Percentiles rank a stretch among this genome's conserved stretches.
phyloP scores from a whole-genome alignment of 1,140 invertebrate genomes.

The Drusus annulatus region DNA sequence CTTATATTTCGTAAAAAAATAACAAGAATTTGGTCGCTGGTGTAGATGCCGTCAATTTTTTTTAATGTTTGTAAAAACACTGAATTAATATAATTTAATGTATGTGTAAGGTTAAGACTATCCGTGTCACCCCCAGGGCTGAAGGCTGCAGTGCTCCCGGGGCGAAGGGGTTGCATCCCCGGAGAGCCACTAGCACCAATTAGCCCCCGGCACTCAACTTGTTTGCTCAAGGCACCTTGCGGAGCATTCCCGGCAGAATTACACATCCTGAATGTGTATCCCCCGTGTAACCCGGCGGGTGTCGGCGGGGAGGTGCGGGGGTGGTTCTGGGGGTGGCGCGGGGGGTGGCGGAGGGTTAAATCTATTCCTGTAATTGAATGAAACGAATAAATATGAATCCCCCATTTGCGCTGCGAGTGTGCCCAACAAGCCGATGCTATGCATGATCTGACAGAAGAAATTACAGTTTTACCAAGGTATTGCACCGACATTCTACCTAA shows the following conservation, averaged over 20 bases:
- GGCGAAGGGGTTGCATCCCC: slow-evolving; percentile 40
- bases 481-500: too few species aligned
- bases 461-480: too few species aligned
- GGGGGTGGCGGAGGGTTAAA: background rate
- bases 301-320: background rate
- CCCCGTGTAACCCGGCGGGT: background rate
- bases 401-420: background rate
- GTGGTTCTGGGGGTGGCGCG: too few species aligned
- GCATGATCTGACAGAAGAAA: background rate
- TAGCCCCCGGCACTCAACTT: slow-evolving; percentile 35
- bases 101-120: too few species aligned
- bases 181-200: slow-evolving; percentile 51
- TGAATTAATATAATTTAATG: too few species aligned
- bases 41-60: too few species aligned
- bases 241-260: slow-evolving; percentile 7
- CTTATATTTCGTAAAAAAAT: too few species aligned
- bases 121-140: too few species aligned
- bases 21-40: too few species aligned
- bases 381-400: slow-evolving; percentile 31
- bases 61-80: too few species aligned
- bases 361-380: slow-evolving; percentile 39
- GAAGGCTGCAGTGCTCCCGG: background rate
- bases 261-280: background rate
- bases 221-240: slow-evolving; percentile 7
- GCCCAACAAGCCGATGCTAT: background rate